Evolutionary conservation across 2,113 vertebrate species (phyloP).

Genomic region (Ranitomeya imitator): DNA sequence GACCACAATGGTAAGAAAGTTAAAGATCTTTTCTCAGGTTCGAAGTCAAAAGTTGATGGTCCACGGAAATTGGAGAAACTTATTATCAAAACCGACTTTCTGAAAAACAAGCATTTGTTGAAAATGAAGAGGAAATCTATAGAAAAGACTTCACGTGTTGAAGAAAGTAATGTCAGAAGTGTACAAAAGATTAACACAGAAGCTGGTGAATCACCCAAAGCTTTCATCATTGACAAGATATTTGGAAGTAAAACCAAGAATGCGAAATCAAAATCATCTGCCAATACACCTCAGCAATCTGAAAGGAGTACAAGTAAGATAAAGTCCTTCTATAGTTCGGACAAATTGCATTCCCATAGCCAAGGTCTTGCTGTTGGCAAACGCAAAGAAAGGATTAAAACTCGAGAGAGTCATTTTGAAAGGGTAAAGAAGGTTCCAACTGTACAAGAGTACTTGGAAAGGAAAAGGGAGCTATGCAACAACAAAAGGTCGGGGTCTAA

Average conservation of each 20-base stretch:
- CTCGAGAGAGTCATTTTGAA: neutral
- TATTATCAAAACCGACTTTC: slow-evolving; percentile 50
- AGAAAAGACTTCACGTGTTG: neutral
- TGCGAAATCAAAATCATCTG: neutral
- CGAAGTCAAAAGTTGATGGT: neutral
- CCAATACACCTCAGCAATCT: neutral
- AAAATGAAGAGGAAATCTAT: neutral
- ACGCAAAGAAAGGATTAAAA: neutral
- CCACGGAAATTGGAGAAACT: slow-evolving; percentile 10
- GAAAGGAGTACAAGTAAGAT: neutral
- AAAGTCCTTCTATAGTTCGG: neutral
- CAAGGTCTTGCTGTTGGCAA: neutral
- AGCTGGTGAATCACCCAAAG: neutral
- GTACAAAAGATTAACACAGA: neutral
- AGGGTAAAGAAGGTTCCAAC: slow-evolving; percentile 51
- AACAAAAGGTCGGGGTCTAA: slow-evolving; percentile 32
- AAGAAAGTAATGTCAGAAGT: neutral
- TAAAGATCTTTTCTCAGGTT: neutral
- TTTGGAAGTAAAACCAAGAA: neutral
- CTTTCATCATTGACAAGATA: no score
- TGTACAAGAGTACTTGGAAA: slow-evolving; percentile 64
- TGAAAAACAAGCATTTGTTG: slow-evolving; percentile 6
- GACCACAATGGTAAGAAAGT: neutral
- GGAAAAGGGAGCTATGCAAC: slow-evolving; percentile 63
- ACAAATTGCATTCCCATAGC: neutral